phyloP scores from a whole-genome alignment of 2,797 vertebrate genomes.

The Sphenopsis melanotis region DNA sequence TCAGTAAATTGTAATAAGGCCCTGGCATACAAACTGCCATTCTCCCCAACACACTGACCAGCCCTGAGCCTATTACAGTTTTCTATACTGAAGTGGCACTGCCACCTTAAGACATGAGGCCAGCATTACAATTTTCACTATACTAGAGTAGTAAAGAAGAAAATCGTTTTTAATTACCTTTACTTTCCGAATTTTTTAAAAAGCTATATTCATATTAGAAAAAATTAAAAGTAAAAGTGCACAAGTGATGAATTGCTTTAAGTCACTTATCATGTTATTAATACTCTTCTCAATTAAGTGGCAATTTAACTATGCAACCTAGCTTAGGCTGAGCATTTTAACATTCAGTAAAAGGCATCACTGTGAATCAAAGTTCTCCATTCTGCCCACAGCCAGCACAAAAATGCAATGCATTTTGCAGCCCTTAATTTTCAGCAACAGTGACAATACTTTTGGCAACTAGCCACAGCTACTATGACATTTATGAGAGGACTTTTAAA shows the following conservation, averaged over 20 bases:
- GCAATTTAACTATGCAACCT: not conserved
- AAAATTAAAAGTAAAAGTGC: not conserved
- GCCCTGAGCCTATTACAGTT: not conserved
- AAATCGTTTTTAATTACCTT: not conserved
- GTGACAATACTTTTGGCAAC: not conserved
- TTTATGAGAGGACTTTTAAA: not conserved
- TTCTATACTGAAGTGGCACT: constrained; percentile 36
- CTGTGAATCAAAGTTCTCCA: not conserved
- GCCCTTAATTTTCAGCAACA: not conserved
- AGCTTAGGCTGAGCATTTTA: not conserved
- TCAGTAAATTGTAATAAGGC: not conserved
- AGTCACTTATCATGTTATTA: not conserved
- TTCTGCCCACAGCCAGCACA: not conserved
- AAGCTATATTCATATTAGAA: not conserved
- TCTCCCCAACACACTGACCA: not conserved
- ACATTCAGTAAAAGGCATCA: not conserved
- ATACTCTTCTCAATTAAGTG: not conserved
- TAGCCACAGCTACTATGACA: not conserved
- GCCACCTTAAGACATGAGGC: constrained; percentile 44
- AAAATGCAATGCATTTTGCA: not conserved
- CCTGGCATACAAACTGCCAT: not conserved
- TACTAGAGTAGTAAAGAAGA: not conserved
- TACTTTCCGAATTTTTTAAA: not conserved
- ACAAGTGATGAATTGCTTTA: not conserved
- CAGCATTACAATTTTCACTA: constrained; percentile 4